A percentile compares a stretch with the other conserved stretches of the same genome.
Evolutionary conservation across 2,888 invertebrate species (phyloP).

Genomic region (Trachelus tabidus): DNA sequence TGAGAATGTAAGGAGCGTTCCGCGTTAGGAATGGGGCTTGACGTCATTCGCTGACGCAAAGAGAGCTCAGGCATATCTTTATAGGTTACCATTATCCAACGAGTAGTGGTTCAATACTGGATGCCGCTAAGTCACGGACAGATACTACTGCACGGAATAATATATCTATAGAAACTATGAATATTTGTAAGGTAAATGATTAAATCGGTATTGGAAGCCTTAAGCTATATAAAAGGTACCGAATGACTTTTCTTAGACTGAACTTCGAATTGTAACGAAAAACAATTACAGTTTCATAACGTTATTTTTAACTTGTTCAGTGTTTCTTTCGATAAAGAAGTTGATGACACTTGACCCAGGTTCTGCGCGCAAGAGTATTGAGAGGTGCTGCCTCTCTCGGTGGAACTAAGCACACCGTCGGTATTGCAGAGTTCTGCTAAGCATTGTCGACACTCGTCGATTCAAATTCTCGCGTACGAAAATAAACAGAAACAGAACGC

Average conservation of each 20-base stretch:
- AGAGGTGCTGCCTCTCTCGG: constrained; percentile 2
- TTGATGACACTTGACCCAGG: not conserved
- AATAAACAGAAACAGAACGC: constrained; percentile 40
- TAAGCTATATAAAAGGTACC: not conserved
- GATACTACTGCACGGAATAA: not conserved
- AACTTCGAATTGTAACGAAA: not conserved
- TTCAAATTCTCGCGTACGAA: constrained; percentile 33
- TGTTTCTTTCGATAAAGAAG: constrained; percentile 1
- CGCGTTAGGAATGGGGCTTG: constrained; percentile 34
- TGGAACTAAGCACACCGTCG: not conserved
- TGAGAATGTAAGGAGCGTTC: constrained; percentile 20
- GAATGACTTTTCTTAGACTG: not conserved
- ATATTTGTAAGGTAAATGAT: not conserved
- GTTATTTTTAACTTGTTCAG: not conserved
- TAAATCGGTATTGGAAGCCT: not conserved
- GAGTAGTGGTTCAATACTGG: constrained; percentile 6
- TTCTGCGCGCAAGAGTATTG: not conserved
- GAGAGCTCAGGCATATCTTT: constrained; percentile 18
- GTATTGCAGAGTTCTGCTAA: not conserved
- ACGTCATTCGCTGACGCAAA: constrained; percentile 46
- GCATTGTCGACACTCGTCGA: constrained; percentile 7
- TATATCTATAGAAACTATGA: not conserved
- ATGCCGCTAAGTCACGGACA: not conserved
- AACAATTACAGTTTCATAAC: not conserved
- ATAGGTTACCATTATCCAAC: constrained; percentile 25